phyloP scores from a whole-genome alignment of 1,140 invertebrate species.

The Chelonus insularis region DNA sequence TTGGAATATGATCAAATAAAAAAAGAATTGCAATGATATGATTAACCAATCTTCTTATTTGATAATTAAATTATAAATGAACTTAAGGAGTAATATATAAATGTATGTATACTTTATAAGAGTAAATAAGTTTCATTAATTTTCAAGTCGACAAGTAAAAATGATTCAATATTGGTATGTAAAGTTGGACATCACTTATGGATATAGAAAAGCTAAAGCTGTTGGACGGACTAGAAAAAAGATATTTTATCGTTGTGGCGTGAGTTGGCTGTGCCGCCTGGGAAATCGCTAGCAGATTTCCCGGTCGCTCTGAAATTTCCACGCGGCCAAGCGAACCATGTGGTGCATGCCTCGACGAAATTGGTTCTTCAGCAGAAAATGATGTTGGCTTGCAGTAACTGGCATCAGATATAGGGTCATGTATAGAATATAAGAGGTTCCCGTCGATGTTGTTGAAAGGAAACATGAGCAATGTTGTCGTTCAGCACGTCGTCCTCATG shows the following conservation, averaged over 20 bases:
- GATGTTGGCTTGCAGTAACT: conserved; percentile 9
- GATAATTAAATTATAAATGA: too few species aligned
- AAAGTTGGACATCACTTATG: background rate
- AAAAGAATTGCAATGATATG: too few species aligned
- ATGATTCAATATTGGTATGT: background rate
- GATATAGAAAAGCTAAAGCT: background rate
- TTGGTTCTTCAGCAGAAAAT: conserved; percentile 18
- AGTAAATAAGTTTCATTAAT: too few species aligned
- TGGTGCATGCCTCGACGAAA: conserved; percentile 13
- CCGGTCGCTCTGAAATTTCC: conserved; percentile 9
- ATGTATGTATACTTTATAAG: too few species aligned
- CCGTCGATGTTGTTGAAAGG: conserved; percentile 12
- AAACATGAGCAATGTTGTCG: conserved; percentile 7
- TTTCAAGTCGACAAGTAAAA: too few species aligned
- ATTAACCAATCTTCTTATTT: too few species aligned
- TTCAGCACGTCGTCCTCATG: background rate
- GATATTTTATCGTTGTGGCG: conserved; percentile 4
- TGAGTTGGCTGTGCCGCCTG: conserved; percentile 12
- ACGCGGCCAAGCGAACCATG: conserved; percentile 14
- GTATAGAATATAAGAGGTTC: conserved; percentile 1
- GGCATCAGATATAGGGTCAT: conserved; percentile 13
- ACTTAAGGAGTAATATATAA: too few species aligned
- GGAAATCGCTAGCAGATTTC: conserved; percentile 14
- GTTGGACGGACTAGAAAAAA: conserved; percentile 3
- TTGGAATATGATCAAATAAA: too few species aligned